phyloP scores from a whole-genome alignment of 2,113 vertebrate species.

The Syrmaticus mikado region DNA sequence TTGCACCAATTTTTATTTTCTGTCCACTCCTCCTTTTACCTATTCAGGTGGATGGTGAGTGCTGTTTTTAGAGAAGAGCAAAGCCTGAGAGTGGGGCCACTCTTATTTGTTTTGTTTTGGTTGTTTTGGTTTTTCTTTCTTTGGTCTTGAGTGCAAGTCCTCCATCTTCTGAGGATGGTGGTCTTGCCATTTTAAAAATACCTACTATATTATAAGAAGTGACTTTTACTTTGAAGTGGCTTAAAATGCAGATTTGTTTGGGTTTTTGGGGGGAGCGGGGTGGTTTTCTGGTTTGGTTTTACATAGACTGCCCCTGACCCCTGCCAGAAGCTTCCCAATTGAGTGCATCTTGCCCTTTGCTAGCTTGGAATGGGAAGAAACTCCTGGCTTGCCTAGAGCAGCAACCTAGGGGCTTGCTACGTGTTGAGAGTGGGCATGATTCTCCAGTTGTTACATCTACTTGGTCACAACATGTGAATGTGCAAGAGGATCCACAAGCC shows the following conservation, averaged over 20 bases:
- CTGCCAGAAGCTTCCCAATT: not conserved
- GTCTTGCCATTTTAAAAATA: conserved; percentile 76
- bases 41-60: conserved; percentile 66
- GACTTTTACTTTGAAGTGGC: conserved; percentile 76
- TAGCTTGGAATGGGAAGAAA: conserved; percentile 29
- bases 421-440: not conserved
- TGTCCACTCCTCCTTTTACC: conserved; percentile 56
- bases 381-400: conserved; percentile 56
- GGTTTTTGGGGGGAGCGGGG: not conserved
- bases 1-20: conserved; percentile 81
- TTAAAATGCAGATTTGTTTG: conserved; percentile 57
- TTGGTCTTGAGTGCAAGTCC: conserved; percentile 50
- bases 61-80: conserved; percentile 70
- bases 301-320: not conserved
- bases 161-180: conserved; percentile 76
- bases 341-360: conserved; percentile 50
- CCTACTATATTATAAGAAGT: conserved; percentile 54
- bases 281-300: conserved; percentile 19
- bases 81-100: conserved; percentile 50
- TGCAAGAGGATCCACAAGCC: conserved; percentile 56
- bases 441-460: conserved; percentile 16
- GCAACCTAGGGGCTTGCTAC: conserved; percentile 40
- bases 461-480: not conserved
- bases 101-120: conserved; percentile 24
- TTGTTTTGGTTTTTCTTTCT: conserved; percentile 49